phyloP scores from a whole-genome alignment of 2,888 invertebrate species.

The Clivina fossor region DNA sequence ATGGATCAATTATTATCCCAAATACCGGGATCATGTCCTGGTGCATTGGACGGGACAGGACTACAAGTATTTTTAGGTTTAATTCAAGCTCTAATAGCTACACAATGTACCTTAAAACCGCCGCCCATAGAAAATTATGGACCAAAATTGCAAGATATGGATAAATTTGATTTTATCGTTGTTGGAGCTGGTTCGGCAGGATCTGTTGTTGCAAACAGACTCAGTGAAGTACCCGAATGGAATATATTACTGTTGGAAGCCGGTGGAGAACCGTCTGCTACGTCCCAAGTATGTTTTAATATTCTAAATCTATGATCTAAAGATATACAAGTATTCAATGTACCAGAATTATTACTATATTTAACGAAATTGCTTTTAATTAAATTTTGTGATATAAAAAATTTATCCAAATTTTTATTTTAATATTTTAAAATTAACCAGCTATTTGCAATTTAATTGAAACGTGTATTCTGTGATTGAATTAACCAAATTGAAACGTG shows the following conservation, averaged over 20 bases:
- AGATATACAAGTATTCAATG: no score
- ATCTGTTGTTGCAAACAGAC: slow-evolving; percentile 56
- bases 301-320: no score
- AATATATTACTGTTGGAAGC: slow-evolving; percentile 58
- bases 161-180: slow-evolving; percentile 56
- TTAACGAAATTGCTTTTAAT: no score
- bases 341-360: no score
- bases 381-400: no score
- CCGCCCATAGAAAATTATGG: slow-evolving; percentile 61
- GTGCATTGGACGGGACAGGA: slow-evolving; percentile 51
- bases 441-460: no score
- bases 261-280: slow-evolving; percentile 55
- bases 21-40: slow-evolving; percentile 21
- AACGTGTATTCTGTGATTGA: no score
- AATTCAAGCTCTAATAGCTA: slow-evolving; percentile 60
- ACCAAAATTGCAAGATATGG: slow-evolving; percentile 50
- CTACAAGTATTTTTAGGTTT: slow-evolving; percentile 60
- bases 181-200: slow-evolving; percentile 60
- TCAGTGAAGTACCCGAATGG: slow-evolving; percentile 54
- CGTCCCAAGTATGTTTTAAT: slow-evolving; percentile 46
- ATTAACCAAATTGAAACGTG: no score
- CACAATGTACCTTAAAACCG: slow-evolving; percentile 62
- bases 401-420: no score
- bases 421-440: no score
- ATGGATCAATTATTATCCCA: slow-evolving; percentile 11